phyloP scores from a whole-genome alignment of 2,113 vertebrate species.

The Myrmecobius fasciatus region DNA sequence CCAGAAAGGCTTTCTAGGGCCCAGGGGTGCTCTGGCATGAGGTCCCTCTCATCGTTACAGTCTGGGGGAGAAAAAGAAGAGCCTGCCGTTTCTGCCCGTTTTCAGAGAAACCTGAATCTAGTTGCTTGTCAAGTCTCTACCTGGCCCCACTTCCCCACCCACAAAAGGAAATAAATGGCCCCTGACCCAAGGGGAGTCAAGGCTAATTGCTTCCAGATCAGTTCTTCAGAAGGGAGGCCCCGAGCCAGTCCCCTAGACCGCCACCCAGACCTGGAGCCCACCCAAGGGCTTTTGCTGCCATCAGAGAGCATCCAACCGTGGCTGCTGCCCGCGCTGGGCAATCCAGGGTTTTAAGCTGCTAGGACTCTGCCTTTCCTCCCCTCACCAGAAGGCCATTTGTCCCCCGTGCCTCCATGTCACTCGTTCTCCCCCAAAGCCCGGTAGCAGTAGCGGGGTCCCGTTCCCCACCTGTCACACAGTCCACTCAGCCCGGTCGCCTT shows the following conservation, averaged over 20 bases:
- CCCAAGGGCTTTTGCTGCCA: conserved; percentile 18
- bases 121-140: conserved; percentile 63
- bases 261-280: too few species aligned
- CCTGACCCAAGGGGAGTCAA: conserved; percentile 73
- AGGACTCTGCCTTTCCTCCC: too few species aligned
- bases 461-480: too few species aligned
- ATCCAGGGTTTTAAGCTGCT: conserved; percentile 58
- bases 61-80: neutral
- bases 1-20: conserved; percentile 30
- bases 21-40: conserved; percentile 11
- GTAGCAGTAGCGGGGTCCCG: too few species aligned
- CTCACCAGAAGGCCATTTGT: too few species aligned
- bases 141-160: conserved; percentile 63
- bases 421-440: too few species aligned
- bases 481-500: too few species aligned
- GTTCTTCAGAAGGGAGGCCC: neutral
- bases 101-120: conserved; percentile 64
- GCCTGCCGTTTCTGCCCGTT: conserved; percentile 60
- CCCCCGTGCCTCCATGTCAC: too few species aligned
- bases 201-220: conserved; percentile 77
- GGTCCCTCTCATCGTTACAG: conserved; percentile 24
- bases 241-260: conserved; percentile 9
- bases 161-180: conserved; percentile 66
- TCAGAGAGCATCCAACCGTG: conserved; percentile 55
- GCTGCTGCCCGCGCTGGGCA: conserved; percentile 48